phyloP scores from a whole-genome alignment of 2,888 invertebrate genomes.

The Lycia hirtaria region DNA sequence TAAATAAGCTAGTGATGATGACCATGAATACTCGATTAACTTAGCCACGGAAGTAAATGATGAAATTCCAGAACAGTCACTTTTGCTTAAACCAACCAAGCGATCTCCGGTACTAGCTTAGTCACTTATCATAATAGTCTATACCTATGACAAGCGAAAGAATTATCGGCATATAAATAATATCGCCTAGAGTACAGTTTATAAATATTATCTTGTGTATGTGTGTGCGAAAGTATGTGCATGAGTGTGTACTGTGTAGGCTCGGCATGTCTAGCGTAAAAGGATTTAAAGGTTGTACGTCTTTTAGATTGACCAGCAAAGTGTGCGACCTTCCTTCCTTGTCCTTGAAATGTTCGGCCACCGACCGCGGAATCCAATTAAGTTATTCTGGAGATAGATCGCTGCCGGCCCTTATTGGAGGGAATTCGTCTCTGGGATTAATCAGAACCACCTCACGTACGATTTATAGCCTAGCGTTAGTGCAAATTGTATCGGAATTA shows the following conservation, averaged over 20 bases:
- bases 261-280: neutral
- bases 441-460: conserved; percentile 43
- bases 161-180: too few relatives aligned
- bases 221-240: neutral
- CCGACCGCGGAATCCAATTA: conserved; percentile 66
- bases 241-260: too few relatives aligned
- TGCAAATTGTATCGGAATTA: conserved; percentile 26
- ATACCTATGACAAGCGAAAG: too few relatives aligned
- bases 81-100: too few relatives aligned
- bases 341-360: conserved; percentile 40
- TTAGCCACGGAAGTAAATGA: too few relatives aligned
- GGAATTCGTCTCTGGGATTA: conserved; percentile 66
- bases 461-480: conserved; percentile 44
- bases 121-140: too few relatives aligned
- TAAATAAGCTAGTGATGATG: too few relatives aligned
- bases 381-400: conserved; percentile 70
- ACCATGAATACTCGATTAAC: too few relatives aligned
- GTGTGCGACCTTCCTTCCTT: conserved; percentile 11
- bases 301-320: conserved; percentile 15
- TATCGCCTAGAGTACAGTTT: too few relatives aligned
- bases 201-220: too few relatives aligned
- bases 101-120: too few relatives aligned
- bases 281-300: neutral
- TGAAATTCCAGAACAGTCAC: too few relatives aligned
- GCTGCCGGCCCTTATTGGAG: conserved; percentile 58